Base-by-base conservation (phyloP, 2,113 vertebrate genomes). In the Aptenodytes forsteri region DNA sequence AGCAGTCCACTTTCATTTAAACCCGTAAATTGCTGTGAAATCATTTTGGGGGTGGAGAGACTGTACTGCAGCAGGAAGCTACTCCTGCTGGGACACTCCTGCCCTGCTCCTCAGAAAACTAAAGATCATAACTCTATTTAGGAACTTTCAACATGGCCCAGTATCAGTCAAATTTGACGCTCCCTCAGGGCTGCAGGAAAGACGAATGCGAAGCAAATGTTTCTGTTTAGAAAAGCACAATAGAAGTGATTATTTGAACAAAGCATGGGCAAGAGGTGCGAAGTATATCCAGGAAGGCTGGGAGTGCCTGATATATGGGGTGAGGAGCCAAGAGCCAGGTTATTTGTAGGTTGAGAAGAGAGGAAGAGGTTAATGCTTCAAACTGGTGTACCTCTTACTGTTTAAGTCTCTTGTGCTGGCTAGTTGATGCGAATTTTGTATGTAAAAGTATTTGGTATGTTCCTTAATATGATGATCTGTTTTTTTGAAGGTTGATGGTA, bases 401-500 rank as follows among this genome's bases (percentile, higher is more conserved):
- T 13, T 34, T 29, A 25, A 49, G 16, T 64, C 21, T 59, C 54
- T 73, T 67, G 11, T 54, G 10, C 44, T 84, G 49, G 16, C 27
- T 79, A 23, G 19, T 36, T 76, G 20, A 15, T 59, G 9, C 0
- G 3, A 19, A 29, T 79, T 87, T 79, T 55, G 7, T 52, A 2
- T 62, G 21, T 58, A 30, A 34, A 83, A 62, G 8, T 66, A 25
- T 52, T 73, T 65, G 12, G 3, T 67, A 3, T 30, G 47, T 92
- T 93, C 9, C 30, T 70, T 75, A n/a, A 32, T 58, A 29, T 17
- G 50, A 26, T 30, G 11, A 23, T 61, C 7, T 78, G 55, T 4
- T 18, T 61, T 42, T 75, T 80, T 87, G 2, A 97, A 99, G 99
- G 99, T 99, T 77, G 99, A 99, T 23, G 99, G 99, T 18, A 98